Evolutionary conservation across 2,797 vertebrate genomes (phyloP).

Genomic region (Cygnus olor): DNA sequence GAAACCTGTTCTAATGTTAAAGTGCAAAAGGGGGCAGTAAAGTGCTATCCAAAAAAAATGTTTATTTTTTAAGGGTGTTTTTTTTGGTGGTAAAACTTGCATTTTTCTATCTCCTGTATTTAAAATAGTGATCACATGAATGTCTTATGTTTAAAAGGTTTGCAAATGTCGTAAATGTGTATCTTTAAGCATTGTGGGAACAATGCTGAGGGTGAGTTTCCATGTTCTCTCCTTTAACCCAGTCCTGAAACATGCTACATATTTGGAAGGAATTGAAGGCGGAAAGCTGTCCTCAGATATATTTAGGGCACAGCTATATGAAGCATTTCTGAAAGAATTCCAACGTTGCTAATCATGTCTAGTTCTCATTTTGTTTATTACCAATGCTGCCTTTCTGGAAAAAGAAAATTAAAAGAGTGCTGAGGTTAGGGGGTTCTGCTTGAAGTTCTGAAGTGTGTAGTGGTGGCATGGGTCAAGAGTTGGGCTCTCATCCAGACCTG

Average conservation of each 20-base stretch:
- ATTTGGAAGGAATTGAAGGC: neutral
- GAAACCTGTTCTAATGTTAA: constrained; percentile 79
- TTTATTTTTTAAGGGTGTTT: constrained; percentile 36
- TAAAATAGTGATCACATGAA: neutral
- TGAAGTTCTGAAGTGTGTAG: constrained; percentile 55
- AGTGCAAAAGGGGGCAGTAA: constrained; percentile 86
- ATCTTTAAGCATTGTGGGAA: neutral
- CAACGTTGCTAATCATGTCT: constrained; percentile 41
- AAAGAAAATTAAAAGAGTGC: constrained; percentile 41
- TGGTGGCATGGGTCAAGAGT: constrained; percentile 67
- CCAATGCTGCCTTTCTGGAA: neutral
- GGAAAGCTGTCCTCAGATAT: constrained; percentile 14
- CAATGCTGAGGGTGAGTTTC: neutral
- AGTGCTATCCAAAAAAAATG: constrained; percentile 75
- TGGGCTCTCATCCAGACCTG: constrained; percentile 56
- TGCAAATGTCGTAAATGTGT: neutral
- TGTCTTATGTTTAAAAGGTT: constrained; percentile 11
- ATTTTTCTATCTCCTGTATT: constrained; percentile 36
- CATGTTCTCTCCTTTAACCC: constrained; percentile 1
- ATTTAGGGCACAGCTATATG: constrained; percentile 13
- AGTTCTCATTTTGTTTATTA: constrained; percentile 23
- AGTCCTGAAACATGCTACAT: constrained; percentile 11
- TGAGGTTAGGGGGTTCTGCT: constrained; percentile 46
- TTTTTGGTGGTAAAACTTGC: constrained; percentile 28
- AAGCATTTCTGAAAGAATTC: constrained; percentile 49